These are phyloP conservation scores for Manacus vitellinus DNA, from an alignment of 2,113 vertebrate species.

Conservation along the genomic window DNA sequence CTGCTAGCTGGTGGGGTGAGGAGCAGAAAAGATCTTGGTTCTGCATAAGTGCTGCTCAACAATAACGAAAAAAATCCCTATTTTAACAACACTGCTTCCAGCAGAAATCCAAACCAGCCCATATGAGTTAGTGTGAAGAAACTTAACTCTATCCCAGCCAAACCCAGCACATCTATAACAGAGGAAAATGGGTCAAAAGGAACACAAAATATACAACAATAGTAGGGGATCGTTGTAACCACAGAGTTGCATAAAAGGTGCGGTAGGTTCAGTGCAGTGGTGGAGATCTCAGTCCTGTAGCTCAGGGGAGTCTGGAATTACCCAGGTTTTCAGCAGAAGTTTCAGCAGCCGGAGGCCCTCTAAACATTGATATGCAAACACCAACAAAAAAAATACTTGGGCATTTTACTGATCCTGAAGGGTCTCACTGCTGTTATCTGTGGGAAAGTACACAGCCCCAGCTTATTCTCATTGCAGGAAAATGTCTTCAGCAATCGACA, in stretches of 20 bases:
- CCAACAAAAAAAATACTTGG: neutral
- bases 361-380: neutral
- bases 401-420: neutral
- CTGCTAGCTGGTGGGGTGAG: accelerated
- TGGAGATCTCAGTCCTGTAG: neutral
- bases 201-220: neutral
- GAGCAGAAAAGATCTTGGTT: neutral
- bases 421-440: neutral
- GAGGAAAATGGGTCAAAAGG: neutral
- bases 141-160: neutral
- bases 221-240: neutral
- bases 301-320: neutral
- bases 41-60: neutral
- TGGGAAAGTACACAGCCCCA: neutral
- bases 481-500: neutral
- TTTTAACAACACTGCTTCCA: neutral
- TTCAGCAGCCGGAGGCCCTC: neutral
- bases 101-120: neutral
- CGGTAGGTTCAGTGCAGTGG: neutral
- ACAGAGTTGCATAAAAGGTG: neutral
- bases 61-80: neutral
- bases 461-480: neutral
- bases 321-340: neutral
- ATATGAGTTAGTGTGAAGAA: neutral
- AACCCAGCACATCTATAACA: neutral